Evolutionary conservation across 2,797 vertebrate genomes (phyloP), one percentile per base, ranked within the genome.

Genomic region (Calcarius lapponicus): DNA sequence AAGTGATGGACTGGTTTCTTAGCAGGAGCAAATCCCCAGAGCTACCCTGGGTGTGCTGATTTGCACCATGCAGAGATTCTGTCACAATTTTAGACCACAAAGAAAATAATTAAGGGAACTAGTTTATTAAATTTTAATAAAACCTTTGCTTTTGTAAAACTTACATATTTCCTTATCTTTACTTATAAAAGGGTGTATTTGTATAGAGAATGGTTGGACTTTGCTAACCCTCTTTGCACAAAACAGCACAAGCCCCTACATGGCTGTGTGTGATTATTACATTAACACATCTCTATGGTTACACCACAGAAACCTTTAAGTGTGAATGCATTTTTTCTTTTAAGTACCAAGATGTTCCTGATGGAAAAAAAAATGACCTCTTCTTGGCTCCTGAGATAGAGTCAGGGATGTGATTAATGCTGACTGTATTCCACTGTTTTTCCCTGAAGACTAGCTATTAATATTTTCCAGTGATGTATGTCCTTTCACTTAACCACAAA

Each of bases 221-320:
- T 88, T 78, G 43, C 32, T 92, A 93, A 87, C 31, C 78, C 83
- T 42, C 42, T 93, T 90, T 89, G 86, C 61, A 94, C 86, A 83
- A 80, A 96, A 43, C 82, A 91, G 58, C 89, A 83, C 94, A 93
- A 94, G 90, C 53, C 95, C 69, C 70, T 96, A 93, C 93, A 88
- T 48, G 90, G 92, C 80, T 94, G 70, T 86, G 72, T 95, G 95
- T 95, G 90, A 97, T 96, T 95, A 96, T 92, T 96, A 94, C 86
- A 97, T 97, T 96, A 97, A 96, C 95, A 96, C 91, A 95, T 96
- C 94, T 96, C 96, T 95, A 96, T 95, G 94, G 93, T 96, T 96
- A 97, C 96, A 92, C 94, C 80, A 92, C 92, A 96, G 89, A 95
- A 95, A 85, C 89, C 94, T 96, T 96, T 92, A 96, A 96, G 96